Evolutionary conservation across 2,113 vertebrate species (phyloP), one percentile per base, ranked within the genome.

Genomic region (Gulo gulo): DNA sequence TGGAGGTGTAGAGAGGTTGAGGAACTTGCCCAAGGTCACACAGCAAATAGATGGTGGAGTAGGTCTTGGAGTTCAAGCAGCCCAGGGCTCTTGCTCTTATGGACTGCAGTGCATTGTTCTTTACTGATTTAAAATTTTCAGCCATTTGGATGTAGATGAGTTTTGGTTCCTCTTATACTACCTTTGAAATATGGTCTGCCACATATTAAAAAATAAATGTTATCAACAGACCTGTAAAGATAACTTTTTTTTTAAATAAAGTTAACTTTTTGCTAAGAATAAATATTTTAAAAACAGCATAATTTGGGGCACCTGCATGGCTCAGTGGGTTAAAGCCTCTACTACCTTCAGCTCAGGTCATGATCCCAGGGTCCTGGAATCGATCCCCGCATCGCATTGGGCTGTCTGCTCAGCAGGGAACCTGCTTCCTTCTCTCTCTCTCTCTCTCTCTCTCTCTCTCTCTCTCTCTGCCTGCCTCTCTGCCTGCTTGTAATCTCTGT

Each of bases 141-240:
- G 55, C 31, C n/a, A 18, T 57, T 79, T 88, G 21, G 15, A 87
- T 93, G n/a, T 26, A 96, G 14, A 45, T 90, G 36, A 86, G 39
- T 20, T 85, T 85, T 85, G 29, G 34, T 86, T 88, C 63, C 11
- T 83, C 83, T 94, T 88, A n/a, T 55, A 69, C 16, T 85, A 26
- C 73, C 34, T 96, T 74, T 94, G 61, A 91, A 96, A 83, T 82
- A 82, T 81, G 21, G 29, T 55, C 65, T 74, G 74, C 50, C 20
- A 59, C 63, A 34, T 63, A 76, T n/a, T 95, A 91, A 36, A 36
- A 90, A 81, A 84, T 84, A 8, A 67, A 50, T 82, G 13, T 39
- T 81, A 36, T 34, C 11, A 78, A 31, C 26, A 67, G 55, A 78
- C 59, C 7, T 82, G 15, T 63, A 47, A 61, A 36, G 18, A 82